Percentiles rank a stretch among this genome's conserved stretches.
Evolutionary conservation across 1,140 invertebrate genomes (phyloP).

Genomic region (Lordiphosa clarofinis): DNA sequence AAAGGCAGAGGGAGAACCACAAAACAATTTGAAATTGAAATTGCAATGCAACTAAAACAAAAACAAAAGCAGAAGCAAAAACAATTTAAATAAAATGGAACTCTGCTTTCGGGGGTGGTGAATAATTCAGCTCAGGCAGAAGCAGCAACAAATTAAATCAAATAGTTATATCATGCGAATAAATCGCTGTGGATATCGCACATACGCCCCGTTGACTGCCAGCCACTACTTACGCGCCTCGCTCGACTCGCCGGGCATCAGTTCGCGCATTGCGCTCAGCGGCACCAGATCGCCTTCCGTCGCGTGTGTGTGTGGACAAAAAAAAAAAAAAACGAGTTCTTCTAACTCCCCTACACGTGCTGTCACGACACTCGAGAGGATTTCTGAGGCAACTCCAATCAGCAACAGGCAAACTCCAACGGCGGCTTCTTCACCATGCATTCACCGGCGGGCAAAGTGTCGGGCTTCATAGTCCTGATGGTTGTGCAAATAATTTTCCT

Average conservation of each 20-base stretch:
- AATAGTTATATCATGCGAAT: slow-evolving; percentile 77
- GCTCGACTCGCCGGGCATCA: slow-evolving; percentile 54
- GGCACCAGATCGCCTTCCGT: slow-evolving; percentile 45
- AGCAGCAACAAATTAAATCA: slow-evolving; percentile 64
- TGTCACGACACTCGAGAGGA: slow-evolving; percentile 48
- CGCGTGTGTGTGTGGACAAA: slow-evolving; percentile 5
- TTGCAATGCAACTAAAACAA: slow-evolving; percentile 60
- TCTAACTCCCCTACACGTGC: slow-evolving; percentile 62
- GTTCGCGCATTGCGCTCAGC: slow-evolving; percentile 65
- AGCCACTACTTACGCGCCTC: slow-evolving; percentile 58
- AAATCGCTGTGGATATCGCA: slow-evolving; percentile 72
- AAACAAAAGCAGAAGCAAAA: slow-evolving; percentile 58
- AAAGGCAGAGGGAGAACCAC: slow-evolving; percentile 17
- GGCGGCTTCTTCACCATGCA: slow-evolving; percentile 54
- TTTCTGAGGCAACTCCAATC: slow-evolving; percentile 52
- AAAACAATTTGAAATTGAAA: slow-evolving; percentile 65
- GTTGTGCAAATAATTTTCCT: slow-evolving; percentile 79
- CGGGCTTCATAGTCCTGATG: slow-evolving; percentile 74
- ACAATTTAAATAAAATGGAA: slow-evolving; percentile 74
- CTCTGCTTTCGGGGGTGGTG: slow-evolving; percentile 4
- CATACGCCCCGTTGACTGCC: slow-evolving; percentile 66
- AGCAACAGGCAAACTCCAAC: slow-evolving; percentile 21
- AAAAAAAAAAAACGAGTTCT: neutral
- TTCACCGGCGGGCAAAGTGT: slow-evolving; percentile 64
- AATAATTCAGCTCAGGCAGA: slow-evolving; percentile 50